A percentile compares a stretch with the other conserved stretches of the same genome.
These are phyloP conservation scores for Zingel zingel DNA, from an alignment of 2,113 vertebrate genomes.

Conservation along the genomic window DNA sequence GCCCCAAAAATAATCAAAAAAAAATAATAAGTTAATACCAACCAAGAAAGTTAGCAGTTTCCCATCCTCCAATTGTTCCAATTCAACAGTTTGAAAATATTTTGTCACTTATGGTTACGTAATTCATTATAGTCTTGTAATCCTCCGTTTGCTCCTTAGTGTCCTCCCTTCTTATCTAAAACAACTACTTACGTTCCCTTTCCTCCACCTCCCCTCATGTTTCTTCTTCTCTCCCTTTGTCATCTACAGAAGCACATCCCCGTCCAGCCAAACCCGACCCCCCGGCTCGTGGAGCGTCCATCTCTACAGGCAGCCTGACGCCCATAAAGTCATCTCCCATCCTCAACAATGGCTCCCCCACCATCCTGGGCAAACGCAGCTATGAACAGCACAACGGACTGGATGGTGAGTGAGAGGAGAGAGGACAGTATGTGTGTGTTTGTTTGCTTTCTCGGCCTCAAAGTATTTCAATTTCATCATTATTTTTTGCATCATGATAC, in stretches of 20 bases:
- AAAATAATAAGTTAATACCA: background rate
- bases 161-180: background rate
- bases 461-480: background rate
- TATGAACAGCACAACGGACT: constrained; percentile 98
- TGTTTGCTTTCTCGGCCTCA: background rate
- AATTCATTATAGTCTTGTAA: background rate
- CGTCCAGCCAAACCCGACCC: constrained; percentile 90
- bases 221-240: constrained; percentile 16
- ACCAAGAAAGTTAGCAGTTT: background rate
- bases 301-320: constrained; percentile 89
- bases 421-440: background rate
- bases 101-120: background rate
- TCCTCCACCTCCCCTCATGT: background rate
- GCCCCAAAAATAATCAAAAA: too few relatives aligned
- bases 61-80: too few relatives aligned
- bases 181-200: background rate
- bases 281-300: constrained; percentile 83
- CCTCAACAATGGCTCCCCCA: constrained; percentile 97
- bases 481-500: background rate
- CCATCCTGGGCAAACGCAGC: constrained; percentile 96
- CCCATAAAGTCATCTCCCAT: constrained; percentile 92
- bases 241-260: constrained; percentile 92
- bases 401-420: constrained; percentile 87
- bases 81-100: background rate
- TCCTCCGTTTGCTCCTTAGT: background rate